Percentiles rank a stretch among this genome's conserved stretches.
phyloP scores from a whole-genome alignment of 2,888 invertebrate species.

The Globia sparganii region DNA sequence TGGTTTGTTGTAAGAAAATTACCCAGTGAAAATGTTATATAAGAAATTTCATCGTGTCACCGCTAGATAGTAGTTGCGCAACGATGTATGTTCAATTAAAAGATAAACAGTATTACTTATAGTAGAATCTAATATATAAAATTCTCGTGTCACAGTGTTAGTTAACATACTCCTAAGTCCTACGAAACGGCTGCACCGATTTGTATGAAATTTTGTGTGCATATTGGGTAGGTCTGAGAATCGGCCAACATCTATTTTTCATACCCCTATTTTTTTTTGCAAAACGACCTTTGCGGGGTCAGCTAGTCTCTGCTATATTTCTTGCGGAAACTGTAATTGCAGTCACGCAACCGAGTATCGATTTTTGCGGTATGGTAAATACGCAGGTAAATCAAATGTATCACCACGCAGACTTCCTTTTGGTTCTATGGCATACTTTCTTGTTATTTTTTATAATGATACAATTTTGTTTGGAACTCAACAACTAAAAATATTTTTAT shows the following conservation, averaged over 20 bases:
- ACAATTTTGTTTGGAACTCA: background rate
- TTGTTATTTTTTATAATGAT: background rate
- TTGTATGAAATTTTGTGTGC: too few relatives aligned
- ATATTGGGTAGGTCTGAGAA: too few relatives aligned
- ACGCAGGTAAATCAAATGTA: slow-evolving; percentile 14
- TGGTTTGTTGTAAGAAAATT: slow-evolving; percentile 16
- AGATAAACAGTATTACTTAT: slow-evolving; percentile 30
- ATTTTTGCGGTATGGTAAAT: slow-evolving; percentile 1
- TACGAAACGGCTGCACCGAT: too few relatives aligned
- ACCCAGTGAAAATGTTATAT: slow-evolving; percentile 37
- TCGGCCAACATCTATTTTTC: too few relatives aligned
- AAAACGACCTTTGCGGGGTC: too few relatives aligned
- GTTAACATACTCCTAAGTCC: too few relatives aligned
- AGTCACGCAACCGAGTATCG: background rate
- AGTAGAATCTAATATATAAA: too few relatives aligned
- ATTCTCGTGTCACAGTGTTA: too few relatives aligned
- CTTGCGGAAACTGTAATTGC: slow-evolving; percentile 23
- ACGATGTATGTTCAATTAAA: slow-evolving; percentile 28
- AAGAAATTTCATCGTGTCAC: slow-evolving; percentile 53
- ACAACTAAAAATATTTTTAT: too few relatives aligned
- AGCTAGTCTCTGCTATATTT: background rate
- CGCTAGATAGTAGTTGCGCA: slow-evolving; percentile 50
- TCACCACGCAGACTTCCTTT: background rate
- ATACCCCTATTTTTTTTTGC: too few relatives aligned
- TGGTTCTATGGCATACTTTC: background rate